Percentiles rank a stretch among this genome's conserved stretches.
Conservation (phyloP, 2,797 vertebrate species). For the Brachymystax lenok region DNA sequence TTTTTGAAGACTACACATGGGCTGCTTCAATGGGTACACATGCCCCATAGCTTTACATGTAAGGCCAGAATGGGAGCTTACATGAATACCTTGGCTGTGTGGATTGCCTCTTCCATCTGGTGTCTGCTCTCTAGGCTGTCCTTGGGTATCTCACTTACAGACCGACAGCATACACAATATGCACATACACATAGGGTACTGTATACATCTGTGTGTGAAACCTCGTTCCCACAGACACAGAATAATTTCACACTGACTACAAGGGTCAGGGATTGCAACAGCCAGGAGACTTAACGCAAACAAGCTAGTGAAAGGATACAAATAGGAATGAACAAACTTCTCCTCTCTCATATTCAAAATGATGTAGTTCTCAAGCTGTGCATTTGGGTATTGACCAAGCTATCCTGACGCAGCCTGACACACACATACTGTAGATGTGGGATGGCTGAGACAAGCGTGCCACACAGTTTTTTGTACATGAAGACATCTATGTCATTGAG, state of each 20-base stretch:
- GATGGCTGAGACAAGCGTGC: not conserved
- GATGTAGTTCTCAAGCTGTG: not conserved
- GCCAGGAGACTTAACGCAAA: not conserved
- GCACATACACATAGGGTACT: not conserved
- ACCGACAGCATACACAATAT: not conserved
- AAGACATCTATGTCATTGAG: not conserved
- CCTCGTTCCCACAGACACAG: not conserved
- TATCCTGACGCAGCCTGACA: not conserved
- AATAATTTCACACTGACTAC: conserved; percentile 17
- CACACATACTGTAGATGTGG: not conserved
- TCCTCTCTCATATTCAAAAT: not conserved
- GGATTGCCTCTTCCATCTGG: not conserved
- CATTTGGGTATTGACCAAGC: not conserved
- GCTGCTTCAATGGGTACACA: not conserved
- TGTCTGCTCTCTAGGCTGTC: not conserved
- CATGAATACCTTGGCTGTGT: not conserved
- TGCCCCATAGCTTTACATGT: not conserved
- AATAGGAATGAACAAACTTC: not conserved
- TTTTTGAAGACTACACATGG: not conserved
- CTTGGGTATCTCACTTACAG: not conserved
- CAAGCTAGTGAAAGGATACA: not conserved
- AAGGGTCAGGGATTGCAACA: not conserved
- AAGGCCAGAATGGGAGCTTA: not conserved
- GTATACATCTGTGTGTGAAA: not conserved
- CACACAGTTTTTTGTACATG: not conserved